A percentile compares a stretch with the other conserved stretches of the same genome.
Conservation (phyloP, 2,797 vertebrate species). For the Trematomus bernacchii region DNA sequence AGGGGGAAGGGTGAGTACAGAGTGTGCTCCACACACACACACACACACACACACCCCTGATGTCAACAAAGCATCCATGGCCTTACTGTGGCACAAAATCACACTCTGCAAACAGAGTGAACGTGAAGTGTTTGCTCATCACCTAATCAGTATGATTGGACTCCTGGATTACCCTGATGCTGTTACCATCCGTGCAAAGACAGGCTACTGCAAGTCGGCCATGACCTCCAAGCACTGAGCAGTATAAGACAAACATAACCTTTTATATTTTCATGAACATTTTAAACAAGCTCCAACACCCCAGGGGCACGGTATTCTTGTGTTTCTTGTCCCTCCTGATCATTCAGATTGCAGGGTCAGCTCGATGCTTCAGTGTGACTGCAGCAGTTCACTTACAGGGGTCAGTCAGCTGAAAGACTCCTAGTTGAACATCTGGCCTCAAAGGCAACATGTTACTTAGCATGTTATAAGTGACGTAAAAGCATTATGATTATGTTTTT, state of each 20-base stretch:
- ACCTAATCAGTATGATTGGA: neutral
- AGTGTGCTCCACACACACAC: conserved; percentile 40
- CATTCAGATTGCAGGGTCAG: neutral
- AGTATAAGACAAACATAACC: neutral
- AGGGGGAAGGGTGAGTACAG: conserved; percentile 53
- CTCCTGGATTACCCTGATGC: conserved; percentile 1
- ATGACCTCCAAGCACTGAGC: conserved; percentile 23
- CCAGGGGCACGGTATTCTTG: neutral
- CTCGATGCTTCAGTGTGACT: conserved; percentile 1
- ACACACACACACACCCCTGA: conserved; percentile 17
- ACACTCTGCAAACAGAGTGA: conserved; percentile 9
- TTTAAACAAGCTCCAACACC: neutral
- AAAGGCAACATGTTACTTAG: neutral
- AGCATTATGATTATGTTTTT: neutral
- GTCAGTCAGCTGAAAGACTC: neutral
- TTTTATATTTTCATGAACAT: neutral
- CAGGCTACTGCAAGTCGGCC: neutral
- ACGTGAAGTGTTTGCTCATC: conserved; percentile 5
- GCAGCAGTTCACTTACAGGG: neutral
- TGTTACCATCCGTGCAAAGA: neutral
- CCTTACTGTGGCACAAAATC: conserved; percentile 48
- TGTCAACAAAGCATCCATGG: conserved; percentile 70
- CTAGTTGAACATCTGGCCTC: neutral
- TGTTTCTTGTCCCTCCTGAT: neutral
- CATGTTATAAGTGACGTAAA: neutral